These are phyloP conservation scores for Alca torda DNA, from an alignment of 2,797 vertebrate species.

Conservation along the genomic window DNA sequence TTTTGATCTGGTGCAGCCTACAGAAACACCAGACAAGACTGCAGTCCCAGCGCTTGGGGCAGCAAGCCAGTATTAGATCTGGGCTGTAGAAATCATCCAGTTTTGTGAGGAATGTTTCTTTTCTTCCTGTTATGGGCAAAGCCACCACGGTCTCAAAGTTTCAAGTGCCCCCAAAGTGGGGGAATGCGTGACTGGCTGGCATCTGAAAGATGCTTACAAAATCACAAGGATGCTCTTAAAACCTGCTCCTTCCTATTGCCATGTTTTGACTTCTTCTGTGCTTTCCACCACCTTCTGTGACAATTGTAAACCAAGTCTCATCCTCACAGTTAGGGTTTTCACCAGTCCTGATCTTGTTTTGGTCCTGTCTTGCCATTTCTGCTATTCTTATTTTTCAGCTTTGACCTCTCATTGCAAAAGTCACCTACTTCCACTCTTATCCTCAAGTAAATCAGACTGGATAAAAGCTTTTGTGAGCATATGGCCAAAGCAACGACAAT, in stretches of 20 bases:
- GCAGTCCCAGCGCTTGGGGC: rapidly evolving
- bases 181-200: neutral
- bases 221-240: neutral
- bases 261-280: neutral
- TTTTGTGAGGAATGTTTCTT: neutral
- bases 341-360: neutral
- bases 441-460: neutral
- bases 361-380: neutral
- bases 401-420: neutral
- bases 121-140: neutral
- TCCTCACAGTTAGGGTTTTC: neutral
- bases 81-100: neutral
- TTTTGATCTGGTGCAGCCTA: neutral
- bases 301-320: neutral
- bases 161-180: neutral
- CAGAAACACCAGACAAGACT: neutral
- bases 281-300: neutral
- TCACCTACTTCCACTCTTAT: neutral
- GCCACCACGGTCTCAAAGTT: too few relatives aligned
- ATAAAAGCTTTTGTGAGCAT: neutral
- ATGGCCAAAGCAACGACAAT: neutral
- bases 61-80: neutral
- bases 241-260: neutral
- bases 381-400: neutral
- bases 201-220: neutral